Evolutionary conservation across 2,797 vertebrate genomes (phyloP).

Genomic region (Centropyge bicolor): DNA sequence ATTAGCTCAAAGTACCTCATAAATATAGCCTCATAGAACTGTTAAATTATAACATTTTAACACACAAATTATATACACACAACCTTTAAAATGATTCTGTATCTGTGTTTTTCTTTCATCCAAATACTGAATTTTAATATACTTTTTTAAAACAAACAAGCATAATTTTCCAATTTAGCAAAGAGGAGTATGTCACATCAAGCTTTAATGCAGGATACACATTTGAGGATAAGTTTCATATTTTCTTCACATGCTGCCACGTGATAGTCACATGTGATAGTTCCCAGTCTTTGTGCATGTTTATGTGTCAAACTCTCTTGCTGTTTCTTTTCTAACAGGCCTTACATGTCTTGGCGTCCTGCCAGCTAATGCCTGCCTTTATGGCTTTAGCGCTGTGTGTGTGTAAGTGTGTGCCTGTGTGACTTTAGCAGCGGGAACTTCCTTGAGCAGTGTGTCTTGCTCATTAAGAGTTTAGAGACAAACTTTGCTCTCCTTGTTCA

Average conservation of each 20-base stretch:
- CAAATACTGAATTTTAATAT: background rate
- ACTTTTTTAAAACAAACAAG: background rate
- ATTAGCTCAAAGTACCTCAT: background rate
- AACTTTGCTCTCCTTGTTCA: conserved; percentile 31
- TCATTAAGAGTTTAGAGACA: conserved; percentile 34
- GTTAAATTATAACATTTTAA: background rate
- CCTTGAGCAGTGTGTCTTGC: background rate
- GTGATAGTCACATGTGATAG: conserved; percentile 13
- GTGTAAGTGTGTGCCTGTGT: conserved; percentile 23
- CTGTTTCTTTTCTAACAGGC: conserved; percentile 36
- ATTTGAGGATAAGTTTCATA: background rate
- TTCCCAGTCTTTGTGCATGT: conserved; percentile 30
- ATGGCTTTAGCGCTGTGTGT: conserved; percentile 18
- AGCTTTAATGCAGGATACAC: background rate
- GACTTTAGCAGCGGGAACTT: conserved; percentile 20
- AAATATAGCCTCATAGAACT: background rate
- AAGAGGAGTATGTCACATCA: background rate
- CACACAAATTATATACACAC: background rate
- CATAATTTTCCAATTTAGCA: background rate
- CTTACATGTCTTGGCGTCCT: conserved; percentile 10
- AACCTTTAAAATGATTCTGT: background rate
- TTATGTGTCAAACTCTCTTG: conserved; percentile 26
- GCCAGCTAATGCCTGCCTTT: conserved; percentile 36
- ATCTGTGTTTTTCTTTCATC: background rate
- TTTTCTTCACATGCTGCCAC: background rate